These are phyloP conservation scores for Eupithecia subumbrata DNA, from an alignment of 2,888 invertebrate species.

Conservation along the genomic window DNA sequence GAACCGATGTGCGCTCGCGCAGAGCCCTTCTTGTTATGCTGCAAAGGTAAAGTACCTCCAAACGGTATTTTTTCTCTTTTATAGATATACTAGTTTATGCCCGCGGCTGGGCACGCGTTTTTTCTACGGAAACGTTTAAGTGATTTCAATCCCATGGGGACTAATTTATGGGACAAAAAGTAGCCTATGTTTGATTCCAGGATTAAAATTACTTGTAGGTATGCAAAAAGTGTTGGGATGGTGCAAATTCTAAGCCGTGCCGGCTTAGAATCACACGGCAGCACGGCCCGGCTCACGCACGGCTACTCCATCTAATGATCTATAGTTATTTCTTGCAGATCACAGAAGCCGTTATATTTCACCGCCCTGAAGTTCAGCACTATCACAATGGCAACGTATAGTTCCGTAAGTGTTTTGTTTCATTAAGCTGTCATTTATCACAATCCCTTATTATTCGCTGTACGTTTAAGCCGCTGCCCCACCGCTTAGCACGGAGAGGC, in stretches of 20 bases:
- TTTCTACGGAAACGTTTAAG: too few species aligned
- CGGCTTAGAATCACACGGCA: too few species aligned
- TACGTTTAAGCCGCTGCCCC: neutral
- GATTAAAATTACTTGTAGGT: too few species aligned
- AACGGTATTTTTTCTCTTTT: neutral
- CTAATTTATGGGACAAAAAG: too few species aligned
- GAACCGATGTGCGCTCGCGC: conserved; percentile 58
- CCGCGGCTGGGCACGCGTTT: too few species aligned
- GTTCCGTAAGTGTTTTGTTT: conserved; percentile 59
- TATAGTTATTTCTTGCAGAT: conserved; percentile 57
- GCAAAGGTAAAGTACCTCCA: conserved; percentile 61
- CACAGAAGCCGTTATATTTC: conserved; percentile 73
- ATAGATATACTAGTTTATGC: too few species aligned
- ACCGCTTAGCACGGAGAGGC: too few species aligned
- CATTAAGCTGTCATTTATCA: neutral
- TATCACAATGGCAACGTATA: conserved; percentile 70
- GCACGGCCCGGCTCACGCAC: too few species aligned
- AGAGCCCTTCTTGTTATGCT: conserved; percentile 62
- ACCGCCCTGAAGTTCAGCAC: conserved; percentile 71
- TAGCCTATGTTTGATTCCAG: too few species aligned
- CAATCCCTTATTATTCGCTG: neutral
- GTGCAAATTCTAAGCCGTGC: too few species aligned
- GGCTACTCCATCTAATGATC: neutral
- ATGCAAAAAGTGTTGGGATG: too few species aligned
- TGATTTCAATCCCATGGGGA: too few species aligned